These are phyloP conservation scores for Stercorarius parasiticus DNA, from an alignment of 2,113 vertebrate genomes.

Conservation along the genomic window DNA sequence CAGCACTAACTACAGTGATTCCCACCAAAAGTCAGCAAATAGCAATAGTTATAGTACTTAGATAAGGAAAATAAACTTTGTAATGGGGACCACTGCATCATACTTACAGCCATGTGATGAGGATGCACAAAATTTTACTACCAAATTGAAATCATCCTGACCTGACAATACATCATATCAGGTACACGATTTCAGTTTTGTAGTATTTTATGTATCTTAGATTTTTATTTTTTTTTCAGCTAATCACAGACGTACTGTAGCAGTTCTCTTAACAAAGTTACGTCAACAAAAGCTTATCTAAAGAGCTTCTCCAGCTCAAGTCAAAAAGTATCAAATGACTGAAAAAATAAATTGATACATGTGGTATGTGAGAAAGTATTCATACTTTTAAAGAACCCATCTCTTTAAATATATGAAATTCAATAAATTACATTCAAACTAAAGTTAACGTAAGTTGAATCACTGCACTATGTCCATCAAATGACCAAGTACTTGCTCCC, in stretches of 20 bases:
- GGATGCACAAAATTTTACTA: constrained; percentile 43
- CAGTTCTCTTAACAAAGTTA: constrained; percentile 70
- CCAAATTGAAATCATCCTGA: constrained; percentile 37
- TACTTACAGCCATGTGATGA: constrained; percentile 46
- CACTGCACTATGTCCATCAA: constrained; percentile 76
- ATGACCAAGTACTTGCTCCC: constrained; percentile 78
- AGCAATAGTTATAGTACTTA: constrained; percentile 41
- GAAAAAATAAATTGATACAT: constrained; percentile 77
- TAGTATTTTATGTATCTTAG: constrained; percentile 33
- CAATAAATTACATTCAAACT: constrained; percentile 84
- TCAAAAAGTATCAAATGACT: constrained; percentile 76
- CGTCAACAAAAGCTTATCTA: constrained; percentile 74
- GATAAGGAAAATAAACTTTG: constrained; percentile 35
- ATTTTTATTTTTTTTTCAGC: neutral
- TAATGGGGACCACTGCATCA: constrained; percentile 61
- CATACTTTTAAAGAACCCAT: constrained; percentile 74
- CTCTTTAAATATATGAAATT: constrained; percentile 82
- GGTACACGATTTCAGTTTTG: neutral
- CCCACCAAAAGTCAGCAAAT: constrained; percentile 46
- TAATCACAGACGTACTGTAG: constrained; percentile 61
- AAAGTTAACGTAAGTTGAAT: constrained; percentile 73
- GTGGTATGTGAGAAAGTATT: constrained; percentile 76
- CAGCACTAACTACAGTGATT: constrained; percentile 66
- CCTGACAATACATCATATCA: neutral
- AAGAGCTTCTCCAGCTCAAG: constrained; percentile 75